Base-by-base conservation (phyloP, 2,888 invertebrate genomes). In the Dynastes grantii region DNA sequence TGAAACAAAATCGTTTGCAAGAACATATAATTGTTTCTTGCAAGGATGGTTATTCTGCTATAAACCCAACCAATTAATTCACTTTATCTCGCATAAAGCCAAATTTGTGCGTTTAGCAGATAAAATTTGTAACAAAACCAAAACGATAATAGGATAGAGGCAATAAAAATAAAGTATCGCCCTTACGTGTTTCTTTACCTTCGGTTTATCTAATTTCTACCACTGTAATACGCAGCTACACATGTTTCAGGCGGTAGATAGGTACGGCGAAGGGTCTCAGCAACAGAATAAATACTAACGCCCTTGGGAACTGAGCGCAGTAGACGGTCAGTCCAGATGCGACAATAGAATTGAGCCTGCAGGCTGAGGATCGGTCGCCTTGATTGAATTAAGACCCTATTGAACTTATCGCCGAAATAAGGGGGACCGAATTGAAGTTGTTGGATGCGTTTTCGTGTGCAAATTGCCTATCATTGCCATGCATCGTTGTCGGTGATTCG, bases 331-430 rank as follows among this genome's bases (percentile, higher is more conserved):
- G 85, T 85, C 85, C 88, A 88, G 88, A 86, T 88, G 88, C 85
- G 87, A 87, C 85, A 85, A 83, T 84, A 83, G 85, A 85, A 87
- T 86, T 87, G 87, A 85, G 87, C 87, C 87, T 86, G 85, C 84
- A 84, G 84, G 81, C 84, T 83, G 83, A 83, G 83, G 83, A 83
- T 82, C 83, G 84, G 82, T 83, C 83, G 82, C 84, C 84, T 83
- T 85, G 85, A 87, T 86, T 85, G 86, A 86, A 87, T 87, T 86
- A 87, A 84, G 85, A 85, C 83, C 84, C 83, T 85, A 85, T 86
- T 86, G 84, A 86, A 85, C 86, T 86, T 86, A 86, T 86, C 85
- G 85, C 58, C 58, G 73, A 73, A 73, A 55, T 73, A 58, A 73
- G 73, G 85, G 77, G 80, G 83, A 83, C 85, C 85, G 85, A 85